Evolutionary conservation across 2,888 invertebrate species (phyloP), one percentile per base, ranked within the genome.

Genomic region (Taphrorychus bicolor): DNA sequence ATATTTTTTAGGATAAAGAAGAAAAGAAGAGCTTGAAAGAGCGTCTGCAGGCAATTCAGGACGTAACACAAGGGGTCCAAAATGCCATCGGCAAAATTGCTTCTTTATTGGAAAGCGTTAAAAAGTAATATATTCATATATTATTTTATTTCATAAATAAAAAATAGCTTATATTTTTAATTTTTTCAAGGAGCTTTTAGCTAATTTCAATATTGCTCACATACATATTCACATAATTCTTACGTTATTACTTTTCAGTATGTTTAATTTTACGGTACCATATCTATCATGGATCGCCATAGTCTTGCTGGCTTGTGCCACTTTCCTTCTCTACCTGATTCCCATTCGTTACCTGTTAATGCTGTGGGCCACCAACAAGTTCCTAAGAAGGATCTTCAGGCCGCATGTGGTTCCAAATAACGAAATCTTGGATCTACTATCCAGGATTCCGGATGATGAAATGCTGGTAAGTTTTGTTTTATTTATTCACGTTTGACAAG

Each of bases 391-490:
- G 83, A 88, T 98, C 67, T 83, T 98, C 60, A 87, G 95, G 73
- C 98, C 98, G 4, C 93, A 98, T 82, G 91, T 94, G 40, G 93
- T 98, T 83, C 95, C 96, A 7, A 99, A 98, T 84, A 99, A 98
- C 84, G 98, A 98, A 86, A 84, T 98, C 5, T 83, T 98, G 72
- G 98, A 99, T 85, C 90, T 97, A 77, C 84, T 98, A 70, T 97
- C 97, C 0, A 87, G 98, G 73, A 94, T 98, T 59, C 98, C 98
- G 24, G 95, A 96, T 79, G 95, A 98, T 80, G 94, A 94, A 82
- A 93, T 92, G 84, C 84, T 97, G 84, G 95, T 97, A 82, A 89
- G 88, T 83, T 7, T 48, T 23, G 5, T 16, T 42, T 40, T 2
- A 7, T 62, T 16, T 40, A 23, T 14, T 32, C 32, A 32, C 3